A percentile compares a stretch with the other conserved stretches of the same genome.
Evolutionary conservation across 2,113 vertebrate genomes (phyloP).

Genomic region (Muntiacus muntjak): DNA sequence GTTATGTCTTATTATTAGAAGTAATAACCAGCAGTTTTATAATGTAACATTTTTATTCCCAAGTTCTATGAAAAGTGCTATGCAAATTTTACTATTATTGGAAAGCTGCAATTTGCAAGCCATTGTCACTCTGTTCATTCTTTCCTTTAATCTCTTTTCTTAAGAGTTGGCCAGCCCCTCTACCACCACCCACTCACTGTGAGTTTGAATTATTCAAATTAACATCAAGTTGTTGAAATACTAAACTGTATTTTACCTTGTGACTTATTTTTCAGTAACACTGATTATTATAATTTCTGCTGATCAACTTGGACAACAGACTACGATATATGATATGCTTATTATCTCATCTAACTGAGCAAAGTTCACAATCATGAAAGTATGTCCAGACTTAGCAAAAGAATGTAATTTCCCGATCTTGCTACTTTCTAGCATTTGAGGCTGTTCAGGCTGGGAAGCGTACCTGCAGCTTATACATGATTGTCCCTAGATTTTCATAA

Average conservation of each 20-base stretch:
- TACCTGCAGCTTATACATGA: neutral
- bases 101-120: conserved; percentile 67
- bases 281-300: conserved; percentile 24
- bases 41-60: conserved; percentile 61
- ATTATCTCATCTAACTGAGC: neutral
- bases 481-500: neutral
- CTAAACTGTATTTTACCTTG: conserved; percentile 25
- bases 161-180: conserved; percentile 42
- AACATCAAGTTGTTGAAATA: conserved; percentile 47
- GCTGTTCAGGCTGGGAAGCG: neutral
- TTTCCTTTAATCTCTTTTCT: conserved; percentile 51
- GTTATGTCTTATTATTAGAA: conserved; percentile 67
- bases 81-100: conserved; percentile 69
- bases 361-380: neutral
- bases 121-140: conserved; percentile 40
- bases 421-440: neutral
- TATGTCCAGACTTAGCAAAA: neutral
- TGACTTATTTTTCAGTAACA: conserved; percentile 39
- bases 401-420: neutral
- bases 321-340: neutral
- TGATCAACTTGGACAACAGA: neutral
- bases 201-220: conserved; percentile 43
- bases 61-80: conserved; percentile 57
- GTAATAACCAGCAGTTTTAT: conserved; percentile 67
- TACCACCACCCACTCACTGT: neutral